Evolutionary conservation across 2,888 invertebrate species (phyloP).

Genomic region (Sepiola atlantica): DNA sequence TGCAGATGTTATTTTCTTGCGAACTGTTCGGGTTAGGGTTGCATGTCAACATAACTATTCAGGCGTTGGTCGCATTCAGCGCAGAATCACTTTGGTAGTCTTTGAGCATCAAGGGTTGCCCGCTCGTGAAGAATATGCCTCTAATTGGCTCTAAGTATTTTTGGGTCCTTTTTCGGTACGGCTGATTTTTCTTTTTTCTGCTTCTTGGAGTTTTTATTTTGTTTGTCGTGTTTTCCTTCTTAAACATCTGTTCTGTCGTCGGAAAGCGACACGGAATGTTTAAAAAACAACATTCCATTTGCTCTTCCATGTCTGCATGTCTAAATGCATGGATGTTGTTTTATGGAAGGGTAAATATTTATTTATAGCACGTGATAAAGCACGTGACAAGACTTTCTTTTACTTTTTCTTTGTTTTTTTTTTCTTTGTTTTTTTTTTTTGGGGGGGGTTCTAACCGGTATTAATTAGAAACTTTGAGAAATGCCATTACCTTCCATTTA

Average conservation of each 20-base stretch:
- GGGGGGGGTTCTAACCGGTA: not conserved
- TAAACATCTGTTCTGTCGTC: constrained; percentile 18
- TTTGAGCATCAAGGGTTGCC: not conserved
- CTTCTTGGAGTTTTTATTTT: not conserved
- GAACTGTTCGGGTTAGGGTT: no score
- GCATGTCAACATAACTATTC: not conserved
- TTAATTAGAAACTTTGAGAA: not conserved
- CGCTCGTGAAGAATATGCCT: not conserved
- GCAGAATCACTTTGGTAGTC: not conserved
- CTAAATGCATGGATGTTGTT: not conserved
- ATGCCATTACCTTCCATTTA: not conserved
- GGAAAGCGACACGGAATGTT: not conserved
- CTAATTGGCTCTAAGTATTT: not conserved
- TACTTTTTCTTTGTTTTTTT: no score
- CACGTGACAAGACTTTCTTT: not conserved
- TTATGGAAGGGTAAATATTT: not conserved
- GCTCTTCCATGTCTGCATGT: not conserved
- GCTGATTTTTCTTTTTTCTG: not conserved
- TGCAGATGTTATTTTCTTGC: not conserved
- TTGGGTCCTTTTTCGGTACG: not conserved
- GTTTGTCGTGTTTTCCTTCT: not conserved
- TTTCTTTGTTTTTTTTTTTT: no score
- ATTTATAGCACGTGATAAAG: not conserved
- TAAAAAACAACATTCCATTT: not conserved
- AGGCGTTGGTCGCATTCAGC: not conserved